Evolutionary conservation across 2,888 invertebrate species (phyloP).

Genomic region (Acleris emargana): DNA sequence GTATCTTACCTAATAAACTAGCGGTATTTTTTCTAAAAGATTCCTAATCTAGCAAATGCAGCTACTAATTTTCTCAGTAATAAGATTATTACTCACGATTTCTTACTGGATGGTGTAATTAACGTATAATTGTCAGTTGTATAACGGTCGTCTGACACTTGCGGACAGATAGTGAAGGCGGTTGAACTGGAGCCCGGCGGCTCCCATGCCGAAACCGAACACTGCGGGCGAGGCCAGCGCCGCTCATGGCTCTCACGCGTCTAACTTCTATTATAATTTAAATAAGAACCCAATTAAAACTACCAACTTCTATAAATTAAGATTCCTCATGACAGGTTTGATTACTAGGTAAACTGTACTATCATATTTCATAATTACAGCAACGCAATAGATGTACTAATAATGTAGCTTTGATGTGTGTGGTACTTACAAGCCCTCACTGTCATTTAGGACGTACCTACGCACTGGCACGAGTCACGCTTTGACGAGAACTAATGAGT

Average conservation of each 20-base stretch:
- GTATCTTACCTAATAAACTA: too few species aligned
- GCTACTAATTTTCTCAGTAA: background rate
- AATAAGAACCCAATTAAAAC: constrained; percentile 28
- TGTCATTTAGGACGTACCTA: constrained; percentile 26
- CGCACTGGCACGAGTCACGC: constrained; percentile 6
- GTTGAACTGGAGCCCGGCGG: constrained; percentile 55
- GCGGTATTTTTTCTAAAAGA: too few species aligned
- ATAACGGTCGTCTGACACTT: constrained; percentile 57
- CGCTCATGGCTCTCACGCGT: constrained; percentile 37
- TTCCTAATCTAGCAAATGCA: background rate
- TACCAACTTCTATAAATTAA: constrained; percentile 9
- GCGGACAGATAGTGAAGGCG: constrained; percentile 48
- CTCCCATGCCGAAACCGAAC: constrained; percentile 70
- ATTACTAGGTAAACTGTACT: constrained; percentile 23
- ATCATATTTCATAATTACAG: constrained; percentile 11
- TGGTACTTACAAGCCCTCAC: constrained; percentile 6
- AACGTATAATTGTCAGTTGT: constrained; percentile 37
- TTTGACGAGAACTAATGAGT: constrained; percentile 30
- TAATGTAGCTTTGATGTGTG: constrained; percentile 1
- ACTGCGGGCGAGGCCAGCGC: constrained; percentile 50
- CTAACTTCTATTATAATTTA: constrained; percentile 10
- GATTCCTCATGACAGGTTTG: constrained; percentile 14
- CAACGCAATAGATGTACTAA: background rate
- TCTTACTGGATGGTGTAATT: constrained; percentile 16
- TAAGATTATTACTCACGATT: background rate